A percentile compares a stretch with the other conserved stretches of the same genome.
phyloP scores from a whole-genome alignment of 1,140 invertebrate species.

The Brachionus rotundiformis region DNA sequence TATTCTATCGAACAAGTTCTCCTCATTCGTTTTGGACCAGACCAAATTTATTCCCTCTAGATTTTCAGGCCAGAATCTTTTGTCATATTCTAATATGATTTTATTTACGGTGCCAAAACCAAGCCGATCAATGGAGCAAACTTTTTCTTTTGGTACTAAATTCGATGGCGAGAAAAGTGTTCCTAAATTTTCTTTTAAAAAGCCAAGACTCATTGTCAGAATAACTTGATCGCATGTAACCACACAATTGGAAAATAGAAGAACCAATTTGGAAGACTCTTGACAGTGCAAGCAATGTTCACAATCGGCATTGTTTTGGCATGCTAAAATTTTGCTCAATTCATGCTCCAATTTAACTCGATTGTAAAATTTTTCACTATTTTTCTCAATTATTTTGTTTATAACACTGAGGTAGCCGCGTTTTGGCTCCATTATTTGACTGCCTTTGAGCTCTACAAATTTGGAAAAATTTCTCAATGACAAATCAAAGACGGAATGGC shows the following conservation, averaged over 20 bases:
- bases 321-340: background rate
- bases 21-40: background rate
- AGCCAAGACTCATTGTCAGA: constrained; percentile 23
- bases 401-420: constrained; percentile 1
- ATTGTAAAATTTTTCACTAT: background rate
- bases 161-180: background rate
- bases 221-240: background rate
- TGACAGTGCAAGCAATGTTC: background rate
- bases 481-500: background rate
- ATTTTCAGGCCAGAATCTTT: constrained; percentile 44
- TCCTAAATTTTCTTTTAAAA: constrained; percentile 30
- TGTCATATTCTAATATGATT: constrained; percentile 23
- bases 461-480: constrained; percentile 32
- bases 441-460: background rate
- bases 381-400: background rate
- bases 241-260: background rate
- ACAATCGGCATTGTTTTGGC: background rate
- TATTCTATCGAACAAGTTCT: background rate
- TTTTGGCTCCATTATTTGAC: constrained; percentile 21
- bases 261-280: background rate
- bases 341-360: background rate
- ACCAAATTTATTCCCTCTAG: constrained; percentile 38
- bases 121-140: background rate
- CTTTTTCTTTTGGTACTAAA: background rate
- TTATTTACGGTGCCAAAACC: constrained; percentile 49